phyloP scores from a whole-genome alignment of 2,113 vertebrate genomes.

The Mugil cephalus region DNA sequence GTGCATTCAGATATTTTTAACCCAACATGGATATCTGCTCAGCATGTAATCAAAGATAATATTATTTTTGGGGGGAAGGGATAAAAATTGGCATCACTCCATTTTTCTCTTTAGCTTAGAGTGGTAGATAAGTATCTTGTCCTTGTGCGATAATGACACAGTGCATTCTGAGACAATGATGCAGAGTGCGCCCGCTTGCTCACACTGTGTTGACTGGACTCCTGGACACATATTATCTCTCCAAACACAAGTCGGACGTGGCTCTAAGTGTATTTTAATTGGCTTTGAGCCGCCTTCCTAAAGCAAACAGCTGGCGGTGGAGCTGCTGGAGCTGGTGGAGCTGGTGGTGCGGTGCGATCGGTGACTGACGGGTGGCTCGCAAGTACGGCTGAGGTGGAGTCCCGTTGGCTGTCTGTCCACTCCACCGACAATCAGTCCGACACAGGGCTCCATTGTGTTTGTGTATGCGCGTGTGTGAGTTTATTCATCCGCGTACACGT shows the following conservation, averaged over 20 bases:
- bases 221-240: slow-evolving; percentile 85
- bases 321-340: slow-evolving; percentile 87
- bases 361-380: slow-evolving; percentile 85
- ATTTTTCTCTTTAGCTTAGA: slow-evolving; percentile 48
- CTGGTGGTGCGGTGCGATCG: slow-evolving; percentile 87
- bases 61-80: slow-evolving; percentile 46
- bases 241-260: slow-evolving; percentile 87
- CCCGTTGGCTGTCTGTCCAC: slow-evolving; percentile 79
- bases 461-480: slow-evolving; percentile 13
- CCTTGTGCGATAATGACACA: slow-evolving; percentile 34
- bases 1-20: slow-evolving; percentile 44
- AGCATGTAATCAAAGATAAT: slow-evolving; percentile 52
- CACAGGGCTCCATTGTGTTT: slow-evolving; percentile 77
- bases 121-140: slow-evolving; percentile 72
- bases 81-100: slow-evolving; percentile 21
- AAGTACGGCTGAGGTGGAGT: slow-evolving; percentile 79
- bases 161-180: slow-evolving; percentile 67
- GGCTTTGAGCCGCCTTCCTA: slow-evolving; percentile 90
- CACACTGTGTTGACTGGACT: slow-evolving; percentile 63
- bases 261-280: slow-evolving; percentile 92
- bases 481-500: slow-evolving; percentile 38
- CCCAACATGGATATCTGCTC: slow-evolving; percentile 34
- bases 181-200: slow-evolving; percentile 36
- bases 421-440: slow-evolving; percentile 82
- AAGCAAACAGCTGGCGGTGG: slow-evolving; percentile 89